Conservation (phyloP, 1,140 invertebrate genomes). For the Halyomorpha halys region DNA sequence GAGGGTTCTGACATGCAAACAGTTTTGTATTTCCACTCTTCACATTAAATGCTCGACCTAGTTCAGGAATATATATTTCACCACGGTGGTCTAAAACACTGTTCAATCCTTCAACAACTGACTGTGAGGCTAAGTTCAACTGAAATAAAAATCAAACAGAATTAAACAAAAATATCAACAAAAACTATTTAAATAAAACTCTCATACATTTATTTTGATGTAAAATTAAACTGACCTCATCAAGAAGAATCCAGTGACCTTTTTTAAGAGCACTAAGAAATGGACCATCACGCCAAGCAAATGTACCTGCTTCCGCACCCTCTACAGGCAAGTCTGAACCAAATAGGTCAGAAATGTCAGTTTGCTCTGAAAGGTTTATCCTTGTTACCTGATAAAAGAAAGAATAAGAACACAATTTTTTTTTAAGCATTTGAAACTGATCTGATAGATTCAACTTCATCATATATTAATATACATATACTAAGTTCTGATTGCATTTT, state of each 20-base stretch:
- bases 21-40: conserved; percentile 60
- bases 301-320: conserved; percentile 70
- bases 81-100: conserved; percentile 96
- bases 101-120: conserved; percentile 95
- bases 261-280: conserved; percentile 83
- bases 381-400: conserved; percentile 49
- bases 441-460: too few species aligned
- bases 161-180: neutral
- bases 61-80: conserved; percentile 91
- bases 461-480: too few species aligned
- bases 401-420: neutral
- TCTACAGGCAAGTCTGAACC: conserved; percentile 94
- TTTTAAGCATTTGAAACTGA: too few species aligned
- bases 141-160: conserved; percentile 7
- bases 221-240: conserved; percentile 54
- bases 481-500: too few species aligned
- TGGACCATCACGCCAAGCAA: conserved; percentile 93
- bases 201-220: too few species aligned
- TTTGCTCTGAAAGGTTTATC: conserved; percentile 98
- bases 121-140: conserved; percentile 95
- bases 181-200: too few species aligned
- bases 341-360: conserved; percentile 95
- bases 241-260: conserved; percentile 93
- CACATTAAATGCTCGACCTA: conserved; percentile 76
- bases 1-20: conserved; percentile 97